Base-by-base conservation (phyloP, 1,140 invertebrate species). In the Sipha flava region DNA sequence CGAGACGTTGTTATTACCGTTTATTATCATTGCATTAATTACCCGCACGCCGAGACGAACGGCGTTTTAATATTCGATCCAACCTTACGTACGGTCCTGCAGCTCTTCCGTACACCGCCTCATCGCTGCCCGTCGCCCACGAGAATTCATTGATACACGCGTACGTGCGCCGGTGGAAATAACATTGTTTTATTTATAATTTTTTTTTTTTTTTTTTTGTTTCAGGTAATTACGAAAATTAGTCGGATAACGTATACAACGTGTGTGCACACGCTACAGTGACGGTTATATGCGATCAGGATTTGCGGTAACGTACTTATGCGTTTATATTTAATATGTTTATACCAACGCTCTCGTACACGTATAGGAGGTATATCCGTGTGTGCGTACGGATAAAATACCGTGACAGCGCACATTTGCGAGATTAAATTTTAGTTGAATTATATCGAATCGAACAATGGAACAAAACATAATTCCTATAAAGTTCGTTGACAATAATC, bases 201-300 rank as follows among this genome's bases (percentile, higher is more conserved):
- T 1, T 66, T 40, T 66, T 40, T 64, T 23, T n/a, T 40, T 40
- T 37, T 10, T 37, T 16, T 23, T 37, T 26, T 66, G 37, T 66
- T 66, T 66, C 64, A 66, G 64, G 64, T 66, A 66, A 66, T 66
- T 43, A 66, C 37, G 64, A 43, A 66, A 43, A 66, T 66, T 26
- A 26, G 34, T 43, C 23, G 6, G 37, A 40, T 66, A 23, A 66
- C 23, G 40, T 0, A 14, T 23, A 40, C 34, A 12, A 3, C 4
- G n/a, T n/a, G n/a, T n/a, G n/a, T n/a, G n/a, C n/a, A n/a, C n/a
- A n/a, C 57, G 6, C 14, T 21, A 23, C n/a, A 14, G 21, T 43
- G 21, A 14, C 14, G 37, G 14, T 16, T 43, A 43, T 16, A 21
- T 21, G 10, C 10, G 62, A 23, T 40, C n/a, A n/a, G 34, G 1